phyloP scores from a whole-genome alignment of 2,888 invertebrate genomes.

The Acleris cristana region DNA sequence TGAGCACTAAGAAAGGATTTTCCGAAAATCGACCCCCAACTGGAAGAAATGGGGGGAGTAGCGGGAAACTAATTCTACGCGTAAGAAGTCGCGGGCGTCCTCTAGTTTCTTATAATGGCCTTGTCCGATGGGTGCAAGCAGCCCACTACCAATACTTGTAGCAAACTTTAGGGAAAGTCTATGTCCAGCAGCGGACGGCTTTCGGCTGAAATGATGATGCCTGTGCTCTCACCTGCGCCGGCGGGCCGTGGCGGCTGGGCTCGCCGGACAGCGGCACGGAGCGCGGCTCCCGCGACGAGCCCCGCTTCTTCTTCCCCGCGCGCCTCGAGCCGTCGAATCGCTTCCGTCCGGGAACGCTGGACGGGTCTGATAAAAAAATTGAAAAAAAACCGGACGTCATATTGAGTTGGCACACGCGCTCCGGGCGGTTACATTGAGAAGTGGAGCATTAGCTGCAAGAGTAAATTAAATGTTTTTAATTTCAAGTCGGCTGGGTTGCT shows the following conservation, averaged over 20 bases:
- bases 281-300: slow-evolving; percentile 55
- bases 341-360: slow-evolving; percentile 50
- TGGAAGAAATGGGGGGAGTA: too few relatives aligned
- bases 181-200: too few relatives aligned
- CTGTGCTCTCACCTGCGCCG: slow-evolving; percentile 52
- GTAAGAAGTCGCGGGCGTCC: too few relatives aligned
- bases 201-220: too few relatives aligned
- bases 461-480: background rate
- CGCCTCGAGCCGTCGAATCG: slow-evolving; percentile 55
- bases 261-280: slow-evolving; percentile 72
- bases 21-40: too few relatives aligned
- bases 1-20: too few relatives aligned
- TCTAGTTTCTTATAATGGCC: too few relatives aligned
- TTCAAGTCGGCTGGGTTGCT: too few relatives aligned
- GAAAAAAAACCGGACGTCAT: background rate
- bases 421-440: background rate
- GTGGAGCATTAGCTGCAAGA: background rate
- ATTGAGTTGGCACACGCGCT: background rate
- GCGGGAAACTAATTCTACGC: too few relatives aligned
- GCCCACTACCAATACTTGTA: too few relatives aligned
- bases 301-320: slow-evolving; percentile 60
- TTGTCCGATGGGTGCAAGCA: too few relatives aligned
- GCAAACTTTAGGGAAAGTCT: too few relatives aligned
- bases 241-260: slow-evolving; percentile 62
- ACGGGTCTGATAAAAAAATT: slow-evolving; percentile 36